Base-by-base conservation (phyloP, 2,888 invertebrate species). In the Ochropleura leucogaster region DNA sequence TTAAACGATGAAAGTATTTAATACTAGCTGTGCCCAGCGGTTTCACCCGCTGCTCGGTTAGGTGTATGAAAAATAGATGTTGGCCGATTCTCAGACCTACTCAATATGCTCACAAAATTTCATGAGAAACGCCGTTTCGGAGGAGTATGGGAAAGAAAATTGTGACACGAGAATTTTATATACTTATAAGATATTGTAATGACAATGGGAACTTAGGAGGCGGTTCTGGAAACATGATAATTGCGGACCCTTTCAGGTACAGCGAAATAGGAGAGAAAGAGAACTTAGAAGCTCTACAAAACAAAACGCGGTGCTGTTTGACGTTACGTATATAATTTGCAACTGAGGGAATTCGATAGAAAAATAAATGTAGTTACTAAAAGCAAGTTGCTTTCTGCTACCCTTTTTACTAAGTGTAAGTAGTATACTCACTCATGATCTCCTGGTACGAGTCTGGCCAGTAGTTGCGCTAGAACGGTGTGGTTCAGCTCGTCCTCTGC, bases 401-500 rank as follows among this genome's bases (percentile, higher is more conserved):
- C 2, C 1, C 12, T 20, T 20, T 20, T 55, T 20, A 30, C 30
- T 30, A 14, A n/a, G n/a, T n/a, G n/a, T n/a, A n/a, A n/a, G n/a
- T n/a, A 16, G 16, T 14, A 30, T 68, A 89, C 90, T 90, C 71
- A 91, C 91, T 89, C 85, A 55, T 90, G 79, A 0, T 78, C 75
- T 18, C 82, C 80, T 9, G 87, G 88, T 74, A 90, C 85, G 20
- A 95, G 90, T 7, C 96, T 92, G 55, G 96, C 97, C 65, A 95
- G 91, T 62, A 98, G 95, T 88, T 90, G 97, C 68, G 97, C 97
- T 0, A 98, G 97, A 67, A 98, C 94, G 18, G 98, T 98, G 84
- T 97, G 97, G 94, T 98, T 98, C 57, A 98, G 95, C 92, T 98
- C 98, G 90, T 98, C 98, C 92, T 98, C 98, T 68, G 98, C 98